Evolutionary conservation across 2,888 invertebrate genomes (phyloP).

Genomic region (Trachelus tabidus): DNA sequence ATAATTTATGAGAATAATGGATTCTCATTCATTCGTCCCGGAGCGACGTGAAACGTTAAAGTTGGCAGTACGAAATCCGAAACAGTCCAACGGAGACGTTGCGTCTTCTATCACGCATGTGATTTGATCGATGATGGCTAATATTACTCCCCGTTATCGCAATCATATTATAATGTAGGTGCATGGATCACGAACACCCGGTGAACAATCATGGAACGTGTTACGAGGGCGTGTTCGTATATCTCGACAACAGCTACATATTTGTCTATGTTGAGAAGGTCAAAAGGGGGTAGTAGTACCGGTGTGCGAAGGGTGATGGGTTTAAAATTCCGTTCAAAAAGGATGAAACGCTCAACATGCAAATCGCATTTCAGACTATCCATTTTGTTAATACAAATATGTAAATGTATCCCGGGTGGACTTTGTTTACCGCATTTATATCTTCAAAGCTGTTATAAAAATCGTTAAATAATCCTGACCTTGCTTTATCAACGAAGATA

Average conservation of each 20-base stretch:
- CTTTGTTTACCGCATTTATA: conserved; percentile 43
- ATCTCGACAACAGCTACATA: background rate
- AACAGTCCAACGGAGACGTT: background rate
- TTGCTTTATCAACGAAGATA: background rate
- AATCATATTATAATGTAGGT: conserved; percentile 20
- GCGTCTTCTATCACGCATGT: conserved; percentile 12
- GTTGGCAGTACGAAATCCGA: background rate
- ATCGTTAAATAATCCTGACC: conserved; percentile 15
- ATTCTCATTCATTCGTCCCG: background rate
- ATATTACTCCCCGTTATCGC: conserved; percentile 22
- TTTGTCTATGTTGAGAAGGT: background rate
- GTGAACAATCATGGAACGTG: background rate
- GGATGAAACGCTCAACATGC: conserved; percentile 26
- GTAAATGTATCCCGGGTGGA: conserved; percentile 35
- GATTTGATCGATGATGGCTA: conserved; percentile 20
- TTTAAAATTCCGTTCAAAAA: conserved; percentile 1
- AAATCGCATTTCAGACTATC: conserved; percentile 47
- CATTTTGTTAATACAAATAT: conserved; percentile 51
- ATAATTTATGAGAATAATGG: conserved; percentile 2
- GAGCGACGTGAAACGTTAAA: background rate
- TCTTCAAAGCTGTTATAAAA: conserved; percentile 30
- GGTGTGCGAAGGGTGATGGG: background rate
- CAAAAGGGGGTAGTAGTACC: background rate
- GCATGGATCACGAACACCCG: conserved; percentile 14
- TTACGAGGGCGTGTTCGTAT: background rate